Base-by-base conservation (phyloP, 2,113 vertebrate species). In the Heteronetta atricapilla region DNA sequence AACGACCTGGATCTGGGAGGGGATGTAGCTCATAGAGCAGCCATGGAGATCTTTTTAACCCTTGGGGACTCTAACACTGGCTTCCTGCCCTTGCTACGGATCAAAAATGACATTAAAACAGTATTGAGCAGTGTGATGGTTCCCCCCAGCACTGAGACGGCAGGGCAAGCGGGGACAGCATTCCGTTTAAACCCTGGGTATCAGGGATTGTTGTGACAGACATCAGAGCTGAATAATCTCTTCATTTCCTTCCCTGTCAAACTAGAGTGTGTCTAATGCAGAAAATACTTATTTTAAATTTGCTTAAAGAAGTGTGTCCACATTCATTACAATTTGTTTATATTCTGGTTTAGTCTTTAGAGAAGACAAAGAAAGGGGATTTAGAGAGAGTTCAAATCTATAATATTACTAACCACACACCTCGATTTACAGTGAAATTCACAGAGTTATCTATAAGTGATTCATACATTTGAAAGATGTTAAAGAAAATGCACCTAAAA, bases 161-260 rank as follows among this genome's bases (percentile, higher is more conserved):
- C 75, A 75, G 88, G 93, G 88, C 91, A 93, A 83, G 76, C 60
- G 64, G 93, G 86, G 92, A 94, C 92, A 96, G 53, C 73, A 95
- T 33, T 28, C 60, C 56, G 82, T 11, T 94, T 91, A 91, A 95
- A 90, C 7, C 60, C 68, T 44, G 69, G 60, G 60, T 90, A 95
- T 67, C 42, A 77, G 85, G 88, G 72, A 77, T 60, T 96, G 79
- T 4, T 53, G 15, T 22, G 29, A 63, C 78, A 83, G 8, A 53
- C 20, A 53, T 20, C 42, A 93, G 59, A n/a, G 33, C 46, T 90
- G 46, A 93, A 75, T 88, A 88, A 94, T 88, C 79, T 68, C 81
- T 60, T 74, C 23, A 80, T 4, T 90, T 82, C 26, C 21, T 67
- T 63, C 52, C 16, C 64, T n/a, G 42, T 31, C 52, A 72, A 63